Percentiles rank a stretch among this genome's conserved stretches.
Conservation (phyloP, 2,888 invertebrate species). For the Frankliniella fusca region DNA sequence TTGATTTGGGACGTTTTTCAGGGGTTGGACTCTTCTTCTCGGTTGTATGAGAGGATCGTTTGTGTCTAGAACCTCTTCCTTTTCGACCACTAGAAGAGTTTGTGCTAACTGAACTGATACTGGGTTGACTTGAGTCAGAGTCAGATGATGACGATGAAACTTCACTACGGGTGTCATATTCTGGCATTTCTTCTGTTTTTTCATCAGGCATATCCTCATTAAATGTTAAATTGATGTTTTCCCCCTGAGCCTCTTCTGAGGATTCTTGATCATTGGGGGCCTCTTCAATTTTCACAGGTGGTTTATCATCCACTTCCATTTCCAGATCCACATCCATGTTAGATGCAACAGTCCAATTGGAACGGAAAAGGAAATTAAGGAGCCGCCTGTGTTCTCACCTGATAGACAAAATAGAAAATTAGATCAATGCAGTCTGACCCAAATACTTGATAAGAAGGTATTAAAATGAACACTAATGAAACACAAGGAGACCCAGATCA, state of each 20-base stretch:
- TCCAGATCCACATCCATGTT: not conserved
- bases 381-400: not conserved
- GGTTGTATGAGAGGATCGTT: constrained; percentile 36
- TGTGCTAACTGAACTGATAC: constrained; percentile 73
- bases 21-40: constrained; percentile 44
- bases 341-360: not conserved
- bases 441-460: not conserved
- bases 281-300: not conserved
- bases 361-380: not conserved
- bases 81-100: constrained; percentile 58
- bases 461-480: not conserved
- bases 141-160: constrained; percentile 75
- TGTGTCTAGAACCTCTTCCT: constrained; percentile 39
- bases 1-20: constrained; percentile 47
- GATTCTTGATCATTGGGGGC: not conserved
- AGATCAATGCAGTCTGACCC: not conserved
- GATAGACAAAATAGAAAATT: not conserved
- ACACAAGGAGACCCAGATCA: not conserved
- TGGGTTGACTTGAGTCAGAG: constrained; percentile 55
- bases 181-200: constrained; percentile 34
- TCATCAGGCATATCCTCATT: constrained; percentile 29
- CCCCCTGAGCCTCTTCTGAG: not conserved
- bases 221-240: not conserved
- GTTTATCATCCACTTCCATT: not conserved
- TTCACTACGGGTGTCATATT: constrained; percentile 81